phyloP scores from a whole-genome alignment of 2,888 invertebrate species.

The Plagodis pulveraria region DNA sequence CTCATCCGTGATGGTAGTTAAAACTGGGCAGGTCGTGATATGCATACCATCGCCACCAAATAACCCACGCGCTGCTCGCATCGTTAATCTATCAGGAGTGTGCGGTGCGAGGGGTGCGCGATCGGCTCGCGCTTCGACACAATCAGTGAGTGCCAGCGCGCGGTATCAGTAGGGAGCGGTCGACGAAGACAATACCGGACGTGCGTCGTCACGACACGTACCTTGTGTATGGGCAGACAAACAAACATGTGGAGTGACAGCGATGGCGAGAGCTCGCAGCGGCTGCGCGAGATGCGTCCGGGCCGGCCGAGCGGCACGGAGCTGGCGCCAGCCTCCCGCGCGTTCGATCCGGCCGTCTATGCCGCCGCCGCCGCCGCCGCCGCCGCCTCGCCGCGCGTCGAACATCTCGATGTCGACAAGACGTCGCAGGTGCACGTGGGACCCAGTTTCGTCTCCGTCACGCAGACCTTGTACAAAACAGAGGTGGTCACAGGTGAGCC shows the following conservation, averaged over 20 bases:
- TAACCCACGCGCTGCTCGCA: too few relatives aligned
- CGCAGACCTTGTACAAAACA: conserved; percentile 68
- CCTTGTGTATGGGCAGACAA: too few relatives aligned
- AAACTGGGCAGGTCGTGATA: too few relatives aligned
- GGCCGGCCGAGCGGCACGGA: not conserved
- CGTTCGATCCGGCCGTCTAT: not conserved
- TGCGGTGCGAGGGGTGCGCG: too few relatives aligned
- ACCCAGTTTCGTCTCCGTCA: conserved; percentile 69
- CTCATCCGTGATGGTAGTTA: too few relatives aligned
- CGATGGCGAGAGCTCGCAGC: not conserved
- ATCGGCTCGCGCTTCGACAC: too few relatives aligned
- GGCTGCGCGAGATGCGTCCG: not conserved
- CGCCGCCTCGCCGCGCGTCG: conserved; percentile 49
- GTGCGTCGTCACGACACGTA: too few relatives aligned
- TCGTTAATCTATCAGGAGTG: too few relatives aligned
- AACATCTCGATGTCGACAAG: conserved; percentile 64
- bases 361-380: conserved; percentile 39
- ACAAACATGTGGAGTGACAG: conserved; percentile 3
- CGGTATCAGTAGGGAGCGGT: too few relatives aligned
- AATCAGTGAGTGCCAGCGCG: too few relatives aligned
- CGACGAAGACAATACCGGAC: too few relatives aligned
- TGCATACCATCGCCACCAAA: too few relatives aligned
- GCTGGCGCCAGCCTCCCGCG: not conserved
- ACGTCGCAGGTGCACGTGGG: conserved; percentile 70
- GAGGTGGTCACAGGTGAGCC: conserved; percentile 74